Conservation (phyloP, 2,113 vertebrate species). For the Bufo bufo region DNA sequence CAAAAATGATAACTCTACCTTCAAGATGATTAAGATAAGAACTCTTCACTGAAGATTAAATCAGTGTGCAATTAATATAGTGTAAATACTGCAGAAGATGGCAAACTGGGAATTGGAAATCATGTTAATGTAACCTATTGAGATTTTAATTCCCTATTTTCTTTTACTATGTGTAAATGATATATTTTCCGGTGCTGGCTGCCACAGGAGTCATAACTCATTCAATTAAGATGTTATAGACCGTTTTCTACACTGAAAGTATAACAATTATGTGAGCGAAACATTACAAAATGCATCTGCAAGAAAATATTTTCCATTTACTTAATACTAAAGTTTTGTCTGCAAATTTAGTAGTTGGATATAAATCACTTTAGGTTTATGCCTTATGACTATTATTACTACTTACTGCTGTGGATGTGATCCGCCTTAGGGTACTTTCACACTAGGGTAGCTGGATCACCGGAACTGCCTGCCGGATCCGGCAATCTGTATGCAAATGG, state of each 20-base stretch:
- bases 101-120: background rate
- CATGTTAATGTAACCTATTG: background rate
- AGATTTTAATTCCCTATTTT: background rate
- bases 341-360: background rate
- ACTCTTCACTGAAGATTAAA: background rate
- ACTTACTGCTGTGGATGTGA: constrained; percentile 6
- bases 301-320: constrained; percentile 15
- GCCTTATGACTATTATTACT: constrained; percentile 28
- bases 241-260: background rate
- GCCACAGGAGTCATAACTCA: background rate
- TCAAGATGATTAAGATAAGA: background rate
- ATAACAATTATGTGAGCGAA: background rate
- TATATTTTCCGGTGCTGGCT: background rate
- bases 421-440: background rate
- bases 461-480: too few relatives aligned
- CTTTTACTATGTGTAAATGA: background rate
- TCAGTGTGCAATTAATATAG: background rate
- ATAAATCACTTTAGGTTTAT: constrained; percentile 14
- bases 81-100: background rate
- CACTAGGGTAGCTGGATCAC: too few relatives aligned
- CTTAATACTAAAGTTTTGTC: constrained; percentile 16
- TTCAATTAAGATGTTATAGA: background rate
- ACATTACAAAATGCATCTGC: background rate
- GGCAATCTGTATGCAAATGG: too few relatives aligned
- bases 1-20: background rate